Evolutionary conservation across 1,140 invertebrate species (phyloP).

Genomic region (Brachionus rubens): DNA sequence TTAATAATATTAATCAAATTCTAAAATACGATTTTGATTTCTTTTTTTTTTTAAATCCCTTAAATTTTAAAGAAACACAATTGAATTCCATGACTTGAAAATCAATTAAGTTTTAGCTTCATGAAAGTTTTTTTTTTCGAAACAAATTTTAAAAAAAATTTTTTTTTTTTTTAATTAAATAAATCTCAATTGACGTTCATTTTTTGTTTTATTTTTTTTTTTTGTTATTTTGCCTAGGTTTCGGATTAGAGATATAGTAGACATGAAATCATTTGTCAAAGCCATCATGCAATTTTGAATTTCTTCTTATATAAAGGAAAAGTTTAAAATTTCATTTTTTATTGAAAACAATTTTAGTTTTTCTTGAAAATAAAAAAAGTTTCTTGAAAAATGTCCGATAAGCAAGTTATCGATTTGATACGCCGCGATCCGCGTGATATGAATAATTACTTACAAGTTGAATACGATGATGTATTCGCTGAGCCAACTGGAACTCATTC

Average conservation of each 20-base stretch:
- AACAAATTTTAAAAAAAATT: background rate
- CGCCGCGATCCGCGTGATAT: constrained; percentile 32
- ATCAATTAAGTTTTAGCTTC: constrained; percentile 1
- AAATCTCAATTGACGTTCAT: constrained; percentile 2
- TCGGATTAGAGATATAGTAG: background rate
- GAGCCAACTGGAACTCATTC: constrained; percentile 30
- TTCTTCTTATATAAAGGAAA: constrained; percentile 9
- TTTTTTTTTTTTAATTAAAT: constrained; percentile 8
- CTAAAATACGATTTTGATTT: background rate
- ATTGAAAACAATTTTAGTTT: background rate
- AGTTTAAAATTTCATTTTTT: background rate
- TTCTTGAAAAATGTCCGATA: constrained; percentile 3
- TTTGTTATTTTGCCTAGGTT: background rate
- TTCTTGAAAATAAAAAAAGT: background rate
- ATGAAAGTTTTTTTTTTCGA: background rate
- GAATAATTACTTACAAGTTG: constrained; percentile 37
- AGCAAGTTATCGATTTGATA: constrained; percentile 3
- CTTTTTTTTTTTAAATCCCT: background rate
- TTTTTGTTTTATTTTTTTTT: background rate
- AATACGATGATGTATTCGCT: constrained; percentile 32
- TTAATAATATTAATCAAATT: background rate
- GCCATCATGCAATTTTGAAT: background rate
- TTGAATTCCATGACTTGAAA: constrained; percentile 24
- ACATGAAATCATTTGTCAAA: constrained; percentile 12
- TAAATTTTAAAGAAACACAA: background rate